Percentiles rank a stretch among this genome's conserved stretches.
Evolutionary conservation across 2,888 invertebrate species (phyloP).

Genomic region (Aricia artaxerxes): DNA sequence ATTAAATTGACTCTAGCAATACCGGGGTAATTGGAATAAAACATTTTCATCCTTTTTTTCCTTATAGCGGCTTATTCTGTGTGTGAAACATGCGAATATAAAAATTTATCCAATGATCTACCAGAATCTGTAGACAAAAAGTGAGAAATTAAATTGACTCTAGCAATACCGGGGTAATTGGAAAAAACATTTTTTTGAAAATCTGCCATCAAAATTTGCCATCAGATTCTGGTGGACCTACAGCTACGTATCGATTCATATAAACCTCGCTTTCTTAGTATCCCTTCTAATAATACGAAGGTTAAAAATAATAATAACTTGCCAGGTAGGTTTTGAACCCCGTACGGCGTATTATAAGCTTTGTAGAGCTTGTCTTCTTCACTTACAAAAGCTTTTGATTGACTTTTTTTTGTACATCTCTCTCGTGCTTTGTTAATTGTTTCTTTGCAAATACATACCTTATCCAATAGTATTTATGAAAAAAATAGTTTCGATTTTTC

Average conservation of each 20-base stretch:
- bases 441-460: background rate
- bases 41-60: no score
- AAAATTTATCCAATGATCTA: no score
- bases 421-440: background rate
- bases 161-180: no score
- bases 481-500: background rate
- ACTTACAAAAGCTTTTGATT: background rate
- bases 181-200: no score
- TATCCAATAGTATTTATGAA: background rate
- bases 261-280: background rate
- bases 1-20: no score
- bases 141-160: no score
- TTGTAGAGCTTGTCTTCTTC: background rate
- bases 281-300: background rate
- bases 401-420: background rate
- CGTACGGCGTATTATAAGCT: background rate
- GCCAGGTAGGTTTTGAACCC: background rate
- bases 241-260: background rate
- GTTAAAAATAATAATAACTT: background rate
- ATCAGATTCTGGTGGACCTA: no score
- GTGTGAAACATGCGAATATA: no score
- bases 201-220: no score
- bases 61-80: no score
- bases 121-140: no score
- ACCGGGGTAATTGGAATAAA: no score